Evolutionary conservation across 53 echinoderm and acorn worm genomes (phyloP), one percentile per base, ranked within the genome.

Genomic region (Antedon mediterranea): DNA sequence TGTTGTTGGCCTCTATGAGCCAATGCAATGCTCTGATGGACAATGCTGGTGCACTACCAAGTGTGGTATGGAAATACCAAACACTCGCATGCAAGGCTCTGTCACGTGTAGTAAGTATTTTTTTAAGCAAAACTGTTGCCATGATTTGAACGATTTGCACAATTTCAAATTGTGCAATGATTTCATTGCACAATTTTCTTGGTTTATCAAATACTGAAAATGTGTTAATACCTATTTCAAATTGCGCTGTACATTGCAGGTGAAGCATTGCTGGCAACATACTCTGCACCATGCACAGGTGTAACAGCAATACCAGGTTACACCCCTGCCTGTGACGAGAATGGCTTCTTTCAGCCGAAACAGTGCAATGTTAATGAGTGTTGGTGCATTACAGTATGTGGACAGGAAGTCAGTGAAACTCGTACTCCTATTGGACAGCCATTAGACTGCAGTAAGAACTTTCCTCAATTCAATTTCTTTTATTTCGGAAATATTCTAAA

Each of bases 321-420:
- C 6, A 34, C 31, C 18, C 83, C 80, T 11, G 42, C 75, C 6
- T 87, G 87, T 34, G 87, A 83, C 33, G 73, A 42, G 71, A 44
- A 29, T 29, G 87, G 87, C 0, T 42, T 71, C 32, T 71, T 83
- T 43, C 33, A 33, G 26, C 87, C 87, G 5, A 83, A 75, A 37
- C 87, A 87, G 44, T 87, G 87, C 77, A 41, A 73, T 72, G 74
- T 32, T 3, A 32, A 73, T 3, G 30, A 71, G 30, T 87, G 87
- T 43, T 83, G 83, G 87, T 87, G 87, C 75, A 83, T 87, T 42
- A 71, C 79, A 2, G 76, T 31, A 30, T 87, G 87, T 83, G 87
- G 87, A 15, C 57, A 57, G 20, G 57, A 57, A 57, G 57, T 57
- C 57, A 57, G 15, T 26, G 57, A 57, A 57, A 57, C 57, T 18